Evolutionary conservation across 1,140 invertebrate species (phyloP).

Genomic region (Leptinotarsa lineolata): DNA sequence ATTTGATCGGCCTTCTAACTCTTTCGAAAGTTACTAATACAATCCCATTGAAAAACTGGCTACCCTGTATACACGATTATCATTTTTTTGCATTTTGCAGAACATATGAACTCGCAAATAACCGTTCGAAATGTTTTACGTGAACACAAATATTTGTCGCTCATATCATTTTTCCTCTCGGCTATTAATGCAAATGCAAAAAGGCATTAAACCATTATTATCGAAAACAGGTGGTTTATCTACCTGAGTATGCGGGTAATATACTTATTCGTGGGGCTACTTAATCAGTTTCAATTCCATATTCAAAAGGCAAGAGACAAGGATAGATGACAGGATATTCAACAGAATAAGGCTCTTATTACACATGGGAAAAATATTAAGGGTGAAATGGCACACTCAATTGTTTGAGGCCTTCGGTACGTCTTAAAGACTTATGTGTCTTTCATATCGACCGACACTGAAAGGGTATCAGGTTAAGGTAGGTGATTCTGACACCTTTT

Average conservation of each 20-base stretch:
- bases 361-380: background rate
- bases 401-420: background rate
- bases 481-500: too few relatives aligned
- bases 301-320: background rate
- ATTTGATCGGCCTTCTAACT: too few relatives aligned
- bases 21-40: too few relatives aligned
- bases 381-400: background rate
- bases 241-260: slow-evolving; percentile 2
- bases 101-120: too few relatives aligned
- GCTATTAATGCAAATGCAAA: background rate
- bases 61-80: too few relatives aligned
- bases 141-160: too few relatives aligned
- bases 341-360: background rate
- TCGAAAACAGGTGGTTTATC: background rate
- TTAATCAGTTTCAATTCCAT: slow-evolving; percentile 4
- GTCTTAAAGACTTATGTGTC: background rate
- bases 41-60: too few relatives aligned
- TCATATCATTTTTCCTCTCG: background rate
- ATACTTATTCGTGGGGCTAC: background rate
- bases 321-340: background rate
- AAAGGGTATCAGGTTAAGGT: too few relatives aligned
- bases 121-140: too few relatives aligned
- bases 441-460: too few relatives aligned
- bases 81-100: too few relatives aligned
- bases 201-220: slow-evolving; percentile 3